phyloP scores from a whole-genome alignment of 2,113 vertebrate species.

The Dinomys branickii region DNA sequence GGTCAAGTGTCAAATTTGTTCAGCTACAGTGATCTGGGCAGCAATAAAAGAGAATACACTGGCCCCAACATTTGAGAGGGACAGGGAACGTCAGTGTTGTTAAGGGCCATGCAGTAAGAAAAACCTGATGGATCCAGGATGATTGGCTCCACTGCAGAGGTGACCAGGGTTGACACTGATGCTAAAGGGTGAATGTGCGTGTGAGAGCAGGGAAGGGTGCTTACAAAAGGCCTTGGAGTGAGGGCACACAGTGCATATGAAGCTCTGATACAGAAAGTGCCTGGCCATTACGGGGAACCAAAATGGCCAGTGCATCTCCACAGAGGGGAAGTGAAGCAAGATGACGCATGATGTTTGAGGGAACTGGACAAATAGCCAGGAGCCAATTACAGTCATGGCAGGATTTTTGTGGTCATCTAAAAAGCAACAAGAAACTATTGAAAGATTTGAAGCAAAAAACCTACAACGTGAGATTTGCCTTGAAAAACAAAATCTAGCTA shows the following conservation, averaged over 20 bases:
- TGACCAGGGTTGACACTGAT: not conserved
- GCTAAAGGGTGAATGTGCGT: not conserved
- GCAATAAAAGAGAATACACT: not conserved
- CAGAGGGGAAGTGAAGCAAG: not conserved
- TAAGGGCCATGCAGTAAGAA: not conserved
- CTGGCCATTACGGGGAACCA: not conserved
- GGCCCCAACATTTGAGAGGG: not conserved
- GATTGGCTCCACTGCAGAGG: not conserved
- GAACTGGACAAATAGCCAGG: not conserved
- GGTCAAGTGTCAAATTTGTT: not conserved
- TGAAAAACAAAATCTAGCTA: not conserved
- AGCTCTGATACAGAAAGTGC: not conserved
- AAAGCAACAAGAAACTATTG: not conserved
- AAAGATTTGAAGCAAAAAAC: not conserved
- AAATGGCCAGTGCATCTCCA: not conserved
- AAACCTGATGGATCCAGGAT: not conserved
- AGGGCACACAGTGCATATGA: not conserved
- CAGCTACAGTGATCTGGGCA: not conserved
- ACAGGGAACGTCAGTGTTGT: fast-evolving
- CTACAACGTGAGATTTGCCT: not conserved
- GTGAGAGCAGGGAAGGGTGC: not conserved
- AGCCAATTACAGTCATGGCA: not conserved
- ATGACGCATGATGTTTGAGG: not conserved
- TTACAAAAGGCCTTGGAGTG: not conserved
- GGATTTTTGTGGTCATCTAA: not conserved